phyloP scores from a whole-genome alignment of 2,113 vertebrate species.

The Telmatochromis sp. region DNA sequence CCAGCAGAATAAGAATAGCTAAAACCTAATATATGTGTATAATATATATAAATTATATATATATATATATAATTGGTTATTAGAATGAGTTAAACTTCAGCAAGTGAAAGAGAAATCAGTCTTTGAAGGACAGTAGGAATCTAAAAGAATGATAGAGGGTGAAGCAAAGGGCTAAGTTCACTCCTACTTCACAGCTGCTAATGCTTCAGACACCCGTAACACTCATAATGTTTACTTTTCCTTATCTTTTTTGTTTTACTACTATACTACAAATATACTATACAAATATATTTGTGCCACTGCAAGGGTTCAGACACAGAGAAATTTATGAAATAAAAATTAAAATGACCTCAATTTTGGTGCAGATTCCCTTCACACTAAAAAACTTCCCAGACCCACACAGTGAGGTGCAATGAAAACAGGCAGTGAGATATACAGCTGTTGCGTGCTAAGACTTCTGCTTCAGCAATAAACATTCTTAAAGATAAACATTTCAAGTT shows the following conservation, averaged over 20 bases:
- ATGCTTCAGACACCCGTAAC: background rate
- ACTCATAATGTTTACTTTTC: background rate
- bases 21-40: background rate
- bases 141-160: background rate
- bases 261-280: background rate
- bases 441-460: conserved; percentile 10
- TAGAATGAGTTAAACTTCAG: background rate
- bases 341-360: background rate
- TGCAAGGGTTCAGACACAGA: background rate
- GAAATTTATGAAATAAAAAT: background rate
- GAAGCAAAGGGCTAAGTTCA: background rate
- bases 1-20: background rate
- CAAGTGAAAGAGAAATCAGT: background rate
- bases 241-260: background rate
- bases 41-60: background rate
- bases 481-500: conserved; percentile 43
- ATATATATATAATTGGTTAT: background rate
- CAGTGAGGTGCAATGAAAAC: background rate
- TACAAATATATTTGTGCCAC: background rate
- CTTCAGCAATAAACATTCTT: conserved; percentile 36
- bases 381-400: background rate
- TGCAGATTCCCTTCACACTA: background rate
- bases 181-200: background rate
- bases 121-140: background rate
- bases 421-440: background rate